phyloP scores from a whole-genome alignment of 2,113 vertebrate species.

The Piprites chloris region DNA sequence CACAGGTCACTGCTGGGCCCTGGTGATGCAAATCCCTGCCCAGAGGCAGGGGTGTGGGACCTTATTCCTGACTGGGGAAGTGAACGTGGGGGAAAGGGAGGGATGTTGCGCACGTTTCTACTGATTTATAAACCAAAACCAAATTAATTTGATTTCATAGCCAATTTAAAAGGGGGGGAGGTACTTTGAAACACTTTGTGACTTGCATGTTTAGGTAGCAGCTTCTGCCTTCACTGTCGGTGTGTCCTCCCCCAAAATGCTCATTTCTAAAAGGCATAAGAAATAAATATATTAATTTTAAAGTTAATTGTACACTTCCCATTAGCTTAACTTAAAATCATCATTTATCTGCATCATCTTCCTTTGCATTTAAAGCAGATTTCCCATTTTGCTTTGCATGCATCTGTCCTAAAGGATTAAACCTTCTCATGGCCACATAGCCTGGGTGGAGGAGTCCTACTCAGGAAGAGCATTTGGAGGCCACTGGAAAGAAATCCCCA shows the following conservation, averaged over 20 bases:
- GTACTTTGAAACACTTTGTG: not conserved
- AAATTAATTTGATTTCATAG: not conserved
- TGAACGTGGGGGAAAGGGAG: not conserved
- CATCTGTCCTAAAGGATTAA: not conserved
- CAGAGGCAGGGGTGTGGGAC: not conserved
- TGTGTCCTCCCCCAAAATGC: not conserved
- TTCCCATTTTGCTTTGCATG: not conserved
- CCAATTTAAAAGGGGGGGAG: not conserved
- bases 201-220: not conserved
- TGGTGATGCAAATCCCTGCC: slow-evolving; percentile 29
- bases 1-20: not conserved
- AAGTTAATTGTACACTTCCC: not conserved
- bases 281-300: not conserved
- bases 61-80: slow-evolving; percentile 25
- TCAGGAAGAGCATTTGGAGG: not conserved
- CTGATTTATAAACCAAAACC: no score
- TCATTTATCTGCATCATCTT: not conserved
- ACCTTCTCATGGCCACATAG: not conserved
- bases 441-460: not conserved
- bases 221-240: not conserved
- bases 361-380: not conserved
- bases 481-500: not conserved
- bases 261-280: not conserved
- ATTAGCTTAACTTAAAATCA: not conserved
- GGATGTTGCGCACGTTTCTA: not conserved